Evolutionary conservation across 1,140 invertebrate species (phyloP).

Genomic region (Drosophila chauvacae): DNA sequence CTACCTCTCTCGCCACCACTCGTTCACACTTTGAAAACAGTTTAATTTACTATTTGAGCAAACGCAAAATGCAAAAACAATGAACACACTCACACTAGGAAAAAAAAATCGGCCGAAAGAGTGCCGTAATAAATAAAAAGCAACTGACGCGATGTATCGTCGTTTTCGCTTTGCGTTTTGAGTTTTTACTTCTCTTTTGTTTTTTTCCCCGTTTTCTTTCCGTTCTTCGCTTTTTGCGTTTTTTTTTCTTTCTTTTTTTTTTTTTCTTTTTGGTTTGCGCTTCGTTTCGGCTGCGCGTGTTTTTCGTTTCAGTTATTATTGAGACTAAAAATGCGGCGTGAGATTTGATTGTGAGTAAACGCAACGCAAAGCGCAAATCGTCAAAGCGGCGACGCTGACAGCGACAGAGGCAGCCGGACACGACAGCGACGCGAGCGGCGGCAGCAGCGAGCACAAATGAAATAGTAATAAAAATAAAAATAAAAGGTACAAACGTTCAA

Average conservation of each 20-base stretch:
- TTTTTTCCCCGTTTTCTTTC: conserved; percentile 24
- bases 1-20: conserved; percentile 34
- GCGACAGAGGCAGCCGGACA: conserved; percentile 29
- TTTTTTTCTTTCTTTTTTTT: conserved; percentile 18
- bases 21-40: conserved; percentile 46
- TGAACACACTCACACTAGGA: conserved; percentile 35
- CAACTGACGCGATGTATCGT: conserved; percentile 70
- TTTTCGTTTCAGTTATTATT: conserved; percentile 84
- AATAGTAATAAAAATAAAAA: conserved; percentile 34
- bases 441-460: conserved; percentile 13
- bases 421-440: conserved; percentile 8
- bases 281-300: conserved; percentile 78
- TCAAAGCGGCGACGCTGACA: conserved; percentile 45
- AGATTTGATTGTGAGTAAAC: conserved; percentile 84
- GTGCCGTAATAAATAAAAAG: conserved; percentile 55
- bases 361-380: conserved; percentile 66
- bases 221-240: conserved; percentile 21
- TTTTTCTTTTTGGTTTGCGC: conserved; percentile 54
- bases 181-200: conserved; percentile 26
- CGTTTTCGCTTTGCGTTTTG: conserved; percentile 37
- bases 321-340: conserved; percentile 84
- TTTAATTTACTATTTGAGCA: conserved; percentile 60
- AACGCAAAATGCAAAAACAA: conserved; percentile 59
- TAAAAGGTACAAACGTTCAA: conserved; percentile 29
- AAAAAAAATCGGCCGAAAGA: conserved; percentile 39